Conservation (phyloP, 2,888 invertebrate genomes). For the Athalia circularis region DNA sequence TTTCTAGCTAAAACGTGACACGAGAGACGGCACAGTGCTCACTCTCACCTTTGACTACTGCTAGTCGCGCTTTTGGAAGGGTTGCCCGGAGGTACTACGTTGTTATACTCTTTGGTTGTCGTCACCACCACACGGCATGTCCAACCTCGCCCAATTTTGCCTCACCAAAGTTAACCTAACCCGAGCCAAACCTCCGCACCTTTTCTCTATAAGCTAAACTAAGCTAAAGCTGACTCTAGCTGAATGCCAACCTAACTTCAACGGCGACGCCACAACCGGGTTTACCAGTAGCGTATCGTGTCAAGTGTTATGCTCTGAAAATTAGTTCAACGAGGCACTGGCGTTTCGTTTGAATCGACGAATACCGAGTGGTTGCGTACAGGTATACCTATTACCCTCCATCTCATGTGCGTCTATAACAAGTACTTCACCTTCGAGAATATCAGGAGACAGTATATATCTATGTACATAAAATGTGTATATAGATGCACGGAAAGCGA, state of each 20-base stretch:
- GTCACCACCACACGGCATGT: background rate
- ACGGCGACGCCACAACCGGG: too few relatives aligned
- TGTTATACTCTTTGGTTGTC: background rate
- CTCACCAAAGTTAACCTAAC: constrained; percentile 15
- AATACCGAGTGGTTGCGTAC: too few relatives aligned
- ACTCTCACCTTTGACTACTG: constrained; percentile 5
- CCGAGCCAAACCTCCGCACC: background rate
- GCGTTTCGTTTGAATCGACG: too few relatives aligned
- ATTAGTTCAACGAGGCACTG: constrained; percentile 16
- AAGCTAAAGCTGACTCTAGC: constrained; percentile 4
- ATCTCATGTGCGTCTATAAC: too few relatives aligned
- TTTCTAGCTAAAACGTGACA: background rate
- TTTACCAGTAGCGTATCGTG: constrained; percentile 2
- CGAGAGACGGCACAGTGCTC: background rate
- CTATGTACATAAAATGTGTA: background rate
- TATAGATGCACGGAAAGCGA: constrained; percentile 4
- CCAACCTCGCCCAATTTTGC: constrained; percentile 3
- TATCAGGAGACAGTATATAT: background rate
- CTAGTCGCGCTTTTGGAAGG: background rate
- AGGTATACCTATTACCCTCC: too few relatives aligned
- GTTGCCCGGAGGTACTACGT: background rate
- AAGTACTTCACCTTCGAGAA: too few relatives aligned
- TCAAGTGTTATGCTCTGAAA: constrained; percentile 16
- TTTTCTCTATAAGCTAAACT: constrained; percentile 1
- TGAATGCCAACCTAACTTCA: background rate